Conservation (phyloP, 1,140 invertebrate species). For the Cyclargus thomasi region DNA sequence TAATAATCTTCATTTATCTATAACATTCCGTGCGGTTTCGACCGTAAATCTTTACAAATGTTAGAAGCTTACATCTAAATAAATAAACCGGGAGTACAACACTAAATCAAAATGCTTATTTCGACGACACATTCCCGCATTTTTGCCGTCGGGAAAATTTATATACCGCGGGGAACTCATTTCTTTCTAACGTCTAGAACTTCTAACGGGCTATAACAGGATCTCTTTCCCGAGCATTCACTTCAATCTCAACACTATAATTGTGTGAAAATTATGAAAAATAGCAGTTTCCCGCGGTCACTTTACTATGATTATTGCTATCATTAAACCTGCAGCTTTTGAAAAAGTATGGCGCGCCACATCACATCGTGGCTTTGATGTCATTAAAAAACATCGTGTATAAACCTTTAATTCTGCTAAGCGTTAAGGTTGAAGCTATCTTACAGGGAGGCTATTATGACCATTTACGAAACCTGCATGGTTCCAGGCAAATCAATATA, state of each 20-base stretch:
- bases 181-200: neutral
- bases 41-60: conserved; percentile 6
- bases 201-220: neutral
- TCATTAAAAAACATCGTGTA: too few species aligned
- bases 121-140: neutral
- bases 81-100: neutral
- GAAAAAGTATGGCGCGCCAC: neutral
- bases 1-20: neutral
- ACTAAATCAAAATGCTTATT: neutral
- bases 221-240: too few species aligned
- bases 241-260: neutral
- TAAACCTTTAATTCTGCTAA: too few species aligned
- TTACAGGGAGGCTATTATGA: too few species aligned
- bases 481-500: too few species aligned
- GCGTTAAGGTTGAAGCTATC: too few species aligned
- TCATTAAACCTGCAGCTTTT: neutral
- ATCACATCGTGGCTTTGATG: too few species aligned
- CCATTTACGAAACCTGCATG: too few species aligned
- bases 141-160: neutral
- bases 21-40: neutral
- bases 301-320: neutral
- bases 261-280: conserved; percentile 15
- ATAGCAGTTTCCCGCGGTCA: neutral
- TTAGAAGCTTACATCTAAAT: neutral
- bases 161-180: neutral